Evolutionary conservation across 2,113 vertebrate species (phyloP), one percentile per base, ranked within the genome.

Genomic region (Chaetodon auriga): DNA sequence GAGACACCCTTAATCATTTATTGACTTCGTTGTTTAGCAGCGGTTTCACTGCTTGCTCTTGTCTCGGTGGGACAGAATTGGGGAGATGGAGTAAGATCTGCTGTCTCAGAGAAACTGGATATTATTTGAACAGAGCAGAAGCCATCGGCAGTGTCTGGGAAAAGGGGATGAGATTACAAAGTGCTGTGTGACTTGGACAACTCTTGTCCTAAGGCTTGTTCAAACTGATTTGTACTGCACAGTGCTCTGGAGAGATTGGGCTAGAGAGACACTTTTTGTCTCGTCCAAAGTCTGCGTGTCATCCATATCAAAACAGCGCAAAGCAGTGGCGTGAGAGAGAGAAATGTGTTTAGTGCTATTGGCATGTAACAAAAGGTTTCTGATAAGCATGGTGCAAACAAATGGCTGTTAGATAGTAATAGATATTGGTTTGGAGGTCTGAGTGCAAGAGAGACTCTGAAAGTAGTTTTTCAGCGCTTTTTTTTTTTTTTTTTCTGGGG

Each of bases 211-310:
- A 38, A 77, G 78, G 77, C 74, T 89, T 81, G 81, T 84, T 88
- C 74, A 88, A 82, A 93, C 72, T 80, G 79, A 89, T 92, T 89
- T 87, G 79, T 80, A 54, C 63, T 74, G 76, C 68, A 69, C 58
- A 45, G 48, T 45, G 46, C 68, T 87, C 61, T 80, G 25, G 64
- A 84, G 79, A 90, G 82, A 86, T 41, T 35, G 36, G 71, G 51
- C 64, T 55, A 23, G 35, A 69, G 72, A 81, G 70, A 71, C 63
- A 60, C 41, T 57, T 79, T 78, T 73, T 76, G 58, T 75, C 60
- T 81, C 41, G 75, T 74, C 78, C 82, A 79, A 90, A 58, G 57
- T 80, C 68, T 62, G 7, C 75, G 45, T 71, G 70, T 68, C 48
- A 61, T 79, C 68, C 23, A 58, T 72, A 81, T 78, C 48, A 77